Conservation (phyloP, 2,797 vertebrate species). For the Masticophis lateralis region DNA sequence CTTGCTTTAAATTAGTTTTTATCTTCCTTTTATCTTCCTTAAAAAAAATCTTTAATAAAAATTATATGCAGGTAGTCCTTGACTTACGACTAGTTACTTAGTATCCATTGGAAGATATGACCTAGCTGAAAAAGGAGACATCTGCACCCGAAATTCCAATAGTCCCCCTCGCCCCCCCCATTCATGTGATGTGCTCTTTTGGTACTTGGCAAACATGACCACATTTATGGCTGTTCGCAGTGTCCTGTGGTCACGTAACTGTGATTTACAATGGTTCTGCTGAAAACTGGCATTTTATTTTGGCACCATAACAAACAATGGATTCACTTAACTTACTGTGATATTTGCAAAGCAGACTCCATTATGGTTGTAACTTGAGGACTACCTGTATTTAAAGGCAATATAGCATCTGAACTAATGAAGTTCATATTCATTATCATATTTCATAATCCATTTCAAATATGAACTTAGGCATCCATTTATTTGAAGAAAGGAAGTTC, state of each 20-base stretch:
- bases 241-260: background rate
- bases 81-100: background rate
- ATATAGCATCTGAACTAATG: background rate
- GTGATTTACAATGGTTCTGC: background rate
- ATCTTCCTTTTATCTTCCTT: background rate
- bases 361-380: background rate
- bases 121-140: background rate
- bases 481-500: background rate
- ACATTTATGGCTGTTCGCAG: too few species aligned
- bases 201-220: background rate
- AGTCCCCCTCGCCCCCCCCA: rapidly evolving
- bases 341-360: background rate
- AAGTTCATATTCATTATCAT: background rate
- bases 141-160: background rate
- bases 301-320: too few species aligned
- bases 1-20: background rate
- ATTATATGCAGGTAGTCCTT: background rate
- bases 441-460: background rate
- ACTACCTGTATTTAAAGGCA: background rate
- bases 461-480: background rate
- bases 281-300: background rate
- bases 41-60: background rate
- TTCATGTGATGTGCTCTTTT: background rate
- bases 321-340: background rate
- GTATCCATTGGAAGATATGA: background rate